These are phyloP conservation scores for Hermaeophaga mercurialis DNA, from an alignment of 2,888 invertebrate species.

Conservation along the genomic window DNA sequence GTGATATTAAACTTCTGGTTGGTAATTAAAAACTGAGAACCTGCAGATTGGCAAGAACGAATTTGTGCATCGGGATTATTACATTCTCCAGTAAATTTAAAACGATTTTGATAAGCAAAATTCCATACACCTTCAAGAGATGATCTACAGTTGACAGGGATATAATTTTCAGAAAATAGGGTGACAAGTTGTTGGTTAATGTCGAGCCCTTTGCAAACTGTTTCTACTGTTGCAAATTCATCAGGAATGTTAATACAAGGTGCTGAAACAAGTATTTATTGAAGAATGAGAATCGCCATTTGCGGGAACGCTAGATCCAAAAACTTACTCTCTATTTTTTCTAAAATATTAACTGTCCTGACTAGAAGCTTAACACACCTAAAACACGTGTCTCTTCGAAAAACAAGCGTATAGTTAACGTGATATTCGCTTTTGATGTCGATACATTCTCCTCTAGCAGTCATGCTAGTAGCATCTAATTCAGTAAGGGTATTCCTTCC, in stretches of 20 bases:
- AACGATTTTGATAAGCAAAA: constrained; percentile 81
- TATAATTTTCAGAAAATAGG: constrained; percentile 86
- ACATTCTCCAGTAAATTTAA: constrained; percentile 91
- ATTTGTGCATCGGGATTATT: constrained; percentile 87
- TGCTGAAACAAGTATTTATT: constrained; percentile 60
- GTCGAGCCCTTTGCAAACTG: constrained; percentile 76
- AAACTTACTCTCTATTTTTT: constrained; percentile 85
- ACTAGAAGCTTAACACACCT: constrained; percentile 85
- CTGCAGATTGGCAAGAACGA: constrained; percentile 93
- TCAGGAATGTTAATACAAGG: constrained; percentile 75
- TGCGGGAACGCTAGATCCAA: no score
- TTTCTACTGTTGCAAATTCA: constrained; percentile 72
- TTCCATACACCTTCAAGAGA: constrained; percentile 97
- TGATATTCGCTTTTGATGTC: constrained; percentile 74
- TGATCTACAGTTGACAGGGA: constrained; percentile 89
- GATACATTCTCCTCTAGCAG: constrained; percentile 73
- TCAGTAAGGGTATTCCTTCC: constrained; percentile 82
- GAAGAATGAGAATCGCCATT: no score
- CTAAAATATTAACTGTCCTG: constrained; percentile 85
- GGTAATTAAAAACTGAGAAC: constrained; percentile 92
- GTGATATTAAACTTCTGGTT: constrained; percentile 97
- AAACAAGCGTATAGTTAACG: constrained; percentile 86
- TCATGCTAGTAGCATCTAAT: constrained; percentile 81
- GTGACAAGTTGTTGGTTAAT: constrained; percentile 82
- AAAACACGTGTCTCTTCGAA: constrained; percentile 73